Evolutionary conservation across 2,888 invertebrate species (phyloP).

Genomic region (Oligia strigilis): DNA sequence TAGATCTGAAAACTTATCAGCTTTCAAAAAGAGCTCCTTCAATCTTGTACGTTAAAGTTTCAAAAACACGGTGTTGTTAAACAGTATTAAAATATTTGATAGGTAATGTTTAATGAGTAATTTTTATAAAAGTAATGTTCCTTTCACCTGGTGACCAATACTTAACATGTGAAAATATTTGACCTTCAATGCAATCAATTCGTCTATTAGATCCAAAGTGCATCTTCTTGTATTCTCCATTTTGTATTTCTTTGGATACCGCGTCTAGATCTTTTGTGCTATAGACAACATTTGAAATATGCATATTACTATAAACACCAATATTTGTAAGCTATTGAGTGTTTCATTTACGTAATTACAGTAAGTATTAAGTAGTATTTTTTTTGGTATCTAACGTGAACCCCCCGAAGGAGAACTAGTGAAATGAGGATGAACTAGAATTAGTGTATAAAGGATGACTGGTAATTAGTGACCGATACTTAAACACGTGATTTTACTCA

Average conservation of each 20-base stretch:
- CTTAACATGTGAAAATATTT: constrained; percentile 40
- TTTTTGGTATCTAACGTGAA: not conserved
- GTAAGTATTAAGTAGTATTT: not conserved
- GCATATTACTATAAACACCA: constrained; percentile 6
- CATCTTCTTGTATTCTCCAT: constrained; percentile 31
- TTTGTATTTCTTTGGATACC: constrained; percentile 7
- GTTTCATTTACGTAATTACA: constrained; percentile 10
- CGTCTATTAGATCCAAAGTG: constrained; percentile 31
- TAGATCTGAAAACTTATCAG: not conserved
- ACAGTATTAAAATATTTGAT: constrained; percentile 10
- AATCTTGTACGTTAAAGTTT: not conserved
- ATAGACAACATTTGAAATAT: constrained; percentile 1
- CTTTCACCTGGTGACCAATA: constrained; percentile 51
- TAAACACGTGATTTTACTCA: no score
- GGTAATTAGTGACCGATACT: no score
- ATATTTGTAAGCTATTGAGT: constrained; percentile 8
- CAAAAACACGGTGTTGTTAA: not conserved
- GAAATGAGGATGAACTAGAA: not conserved
- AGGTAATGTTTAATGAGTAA: constrained; percentile 20
- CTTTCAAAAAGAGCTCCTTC: not conserved
- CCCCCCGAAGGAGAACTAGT: not conserved
- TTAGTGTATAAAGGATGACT: no score
- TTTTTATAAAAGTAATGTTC: constrained; percentile 31
- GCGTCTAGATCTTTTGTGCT: constrained; percentile 1
- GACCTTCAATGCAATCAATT: constrained; percentile 50